A percentile compares a stretch with the other conserved stretches of the same genome.
Conservation (phyloP, 1,140 invertebrate species). For the Homarus americanus region DNA sequence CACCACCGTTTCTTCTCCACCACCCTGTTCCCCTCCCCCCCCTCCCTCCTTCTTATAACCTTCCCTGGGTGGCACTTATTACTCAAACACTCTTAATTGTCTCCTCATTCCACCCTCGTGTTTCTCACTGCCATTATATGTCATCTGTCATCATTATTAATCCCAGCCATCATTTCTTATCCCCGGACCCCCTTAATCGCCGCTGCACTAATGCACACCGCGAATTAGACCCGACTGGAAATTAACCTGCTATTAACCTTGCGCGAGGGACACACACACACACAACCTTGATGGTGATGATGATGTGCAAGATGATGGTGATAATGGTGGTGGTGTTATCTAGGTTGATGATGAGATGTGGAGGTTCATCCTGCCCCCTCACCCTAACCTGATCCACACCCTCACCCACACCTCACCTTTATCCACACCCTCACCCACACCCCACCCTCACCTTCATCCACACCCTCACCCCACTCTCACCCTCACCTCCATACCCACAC, state of each 20-base stretch:
- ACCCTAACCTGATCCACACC: neutral
- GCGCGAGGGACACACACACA: constrained; percentile 35
- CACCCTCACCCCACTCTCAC: neutral
- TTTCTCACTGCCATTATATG: constrained; percentile 52
- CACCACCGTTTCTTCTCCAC: no score
- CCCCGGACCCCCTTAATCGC: constrained; percentile 43
- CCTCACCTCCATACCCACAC: neutral
- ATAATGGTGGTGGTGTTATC: no score
- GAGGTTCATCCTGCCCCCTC: neutral
- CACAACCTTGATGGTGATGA: neutral
- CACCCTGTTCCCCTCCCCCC: constrained; percentile 5
- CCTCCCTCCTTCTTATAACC: neutral
- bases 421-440: neutral
- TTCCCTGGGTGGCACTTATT: neutral
- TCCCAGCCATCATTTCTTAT: constrained; percentile 49
- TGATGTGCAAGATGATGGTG: constrained; percentile 45
- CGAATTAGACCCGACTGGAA: constrained; percentile 14
- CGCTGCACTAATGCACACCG: constrained; percentile 33
- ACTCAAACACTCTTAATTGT: constrained; percentile 43
- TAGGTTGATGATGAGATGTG: no score
- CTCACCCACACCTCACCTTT: neutral
- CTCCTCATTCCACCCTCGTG: constrained; percentile 35
- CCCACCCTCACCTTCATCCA: neutral
- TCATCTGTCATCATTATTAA: constrained; percentile 65
- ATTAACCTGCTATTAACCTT: constrained; percentile 53